Percentiles rank a stretch among this genome's conserved stretches.
Evolutionary conservation across 2,888 invertebrate species (phyloP).

Genomic region (Morpho deidamia): DNA sequence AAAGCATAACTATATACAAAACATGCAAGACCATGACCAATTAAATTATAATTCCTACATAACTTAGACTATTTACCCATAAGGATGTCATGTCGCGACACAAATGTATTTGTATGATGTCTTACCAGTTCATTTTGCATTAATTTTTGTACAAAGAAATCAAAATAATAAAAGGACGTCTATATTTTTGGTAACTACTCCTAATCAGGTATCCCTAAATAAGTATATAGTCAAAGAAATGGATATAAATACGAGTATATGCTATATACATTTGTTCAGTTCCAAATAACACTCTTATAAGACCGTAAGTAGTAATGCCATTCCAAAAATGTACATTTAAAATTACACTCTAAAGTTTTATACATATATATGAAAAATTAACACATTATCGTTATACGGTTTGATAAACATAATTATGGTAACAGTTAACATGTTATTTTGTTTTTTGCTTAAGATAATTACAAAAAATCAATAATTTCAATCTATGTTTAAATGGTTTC

Average conservation of each 20-base stretch:
- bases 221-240: neutral
- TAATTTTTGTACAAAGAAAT: no score
- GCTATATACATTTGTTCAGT: slow-evolving; percentile 7
- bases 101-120: no score
- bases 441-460: no score
- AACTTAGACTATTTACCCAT: neutral
- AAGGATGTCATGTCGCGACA: neutral
- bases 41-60: neutral
- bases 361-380: slow-evolving; percentile 10
- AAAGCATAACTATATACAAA: slow-evolving; percentile 18
- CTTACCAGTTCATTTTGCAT: no score
- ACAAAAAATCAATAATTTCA: no score
- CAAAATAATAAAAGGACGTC: no score
- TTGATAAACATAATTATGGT: no score
- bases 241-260: neutral
- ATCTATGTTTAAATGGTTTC: no score
- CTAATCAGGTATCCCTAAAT: neutral
- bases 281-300: slow-evolving; percentile 65
- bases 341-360: slow-evolving; percentile 12
- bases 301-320: no score
- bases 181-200: no score
- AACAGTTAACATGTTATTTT: no score
- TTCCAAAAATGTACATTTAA: slow-evolving; percentile 16
- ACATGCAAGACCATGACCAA: slow-evolving; percentile 10
- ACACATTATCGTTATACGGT: neutral